Evolutionary conservation across 2,797 vertebrate genomes (phyloP), one percentile per base, ranked within the genome.

Genomic region (Tympanoctomys barrerae): DNA sequence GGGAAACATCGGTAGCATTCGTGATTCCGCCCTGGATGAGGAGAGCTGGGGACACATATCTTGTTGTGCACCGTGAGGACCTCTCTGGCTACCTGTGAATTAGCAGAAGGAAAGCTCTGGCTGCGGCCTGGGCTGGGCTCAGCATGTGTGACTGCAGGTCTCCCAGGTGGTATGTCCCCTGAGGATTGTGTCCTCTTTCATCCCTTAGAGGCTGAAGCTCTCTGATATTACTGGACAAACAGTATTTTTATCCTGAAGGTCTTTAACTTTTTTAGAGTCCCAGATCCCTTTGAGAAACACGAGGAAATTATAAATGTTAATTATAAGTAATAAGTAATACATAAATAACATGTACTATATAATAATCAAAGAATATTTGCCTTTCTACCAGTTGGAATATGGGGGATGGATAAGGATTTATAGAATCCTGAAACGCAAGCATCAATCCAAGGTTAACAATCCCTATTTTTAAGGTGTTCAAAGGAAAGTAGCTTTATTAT

Each of bases 11-110:
- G 62, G 22, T 71, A 54, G 31, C 61, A 22, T 66, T 46, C 80
- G 1, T 78, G n/a, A 83, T 59, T 93, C 75, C 24, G 14, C 59
- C 28, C 52, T n/a, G 54, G 70, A 62, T 46, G 82, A 46, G n/a
- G 66, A 70, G 1, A 0, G 14, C 59, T 3, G 4, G 82, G 57
- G 77, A 71, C 66, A 1, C 77, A 59, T 28, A 19, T 2, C 33
- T 73, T 68, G 1, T 61, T 87, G 52, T 92, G 91, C 28, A 26
- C 71, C n/a, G 24, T 49, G 94, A 62, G 36, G 24, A 64, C 68
- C 61, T 49, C 52, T 85, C 46, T 89, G 61, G 66, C 42, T 91
- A 85, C 81, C 71, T 86, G 85, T 96, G 59, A 61, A 33, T 71
- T 89, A 79, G 19, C 19, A 19, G 7, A 46, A 10, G 5, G 19